These are phyloP conservation scores for Drosophila parabipectinata DNA, from an alignment of 1,140 invertebrate genomes.

Conservation along the genomic window DNA sequence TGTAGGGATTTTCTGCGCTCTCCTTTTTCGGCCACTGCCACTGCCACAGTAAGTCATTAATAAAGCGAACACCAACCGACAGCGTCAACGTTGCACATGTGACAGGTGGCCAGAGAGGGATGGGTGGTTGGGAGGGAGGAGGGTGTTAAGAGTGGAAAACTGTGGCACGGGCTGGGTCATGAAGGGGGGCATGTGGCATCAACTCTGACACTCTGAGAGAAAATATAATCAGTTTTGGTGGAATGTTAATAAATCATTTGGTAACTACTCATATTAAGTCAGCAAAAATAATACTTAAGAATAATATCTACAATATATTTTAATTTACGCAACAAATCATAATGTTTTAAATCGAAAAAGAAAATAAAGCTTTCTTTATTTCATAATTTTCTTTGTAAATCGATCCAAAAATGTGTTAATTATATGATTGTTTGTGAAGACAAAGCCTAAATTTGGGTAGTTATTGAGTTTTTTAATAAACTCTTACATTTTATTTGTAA, in stretches of 20 bases:
- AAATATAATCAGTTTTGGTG: neutral
- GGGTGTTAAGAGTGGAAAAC: slow-evolving; percentile 1
- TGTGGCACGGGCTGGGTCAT: neutral
- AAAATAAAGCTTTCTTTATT: too few species aligned
- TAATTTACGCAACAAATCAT: neutral
- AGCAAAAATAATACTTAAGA: too few species aligned
- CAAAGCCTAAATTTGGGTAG: too few species aligned
- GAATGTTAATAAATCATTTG: neutral
- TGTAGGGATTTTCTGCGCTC: slow-evolving; percentile 5
- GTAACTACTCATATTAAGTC: neutral
- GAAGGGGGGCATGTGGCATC: neutral
- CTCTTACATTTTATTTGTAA: too few species aligned
- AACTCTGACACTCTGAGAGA: slow-evolving; percentile 1
- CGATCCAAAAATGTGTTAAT: too few species aligned
- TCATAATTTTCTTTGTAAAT: too few species aligned
- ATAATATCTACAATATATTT: neutral
- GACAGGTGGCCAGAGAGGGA: slow-evolving; percentile 7
- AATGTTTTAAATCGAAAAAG: neutral
- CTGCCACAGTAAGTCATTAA: slow-evolving; percentile 79
- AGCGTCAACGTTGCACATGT: slow-evolving; percentile 44
- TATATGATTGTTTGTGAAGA: too few species aligned
- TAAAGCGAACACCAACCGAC: slow-evolving; percentile 79
- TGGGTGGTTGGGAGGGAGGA: neutral
- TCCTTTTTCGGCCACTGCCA: slow-evolving; percentile 42
- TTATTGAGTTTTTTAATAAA: too few species aligned